phyloP scores from a whole-genome alignment of 2,113 vertebrate genomes.

The Hemiscyllium ocellatum region DNA sequence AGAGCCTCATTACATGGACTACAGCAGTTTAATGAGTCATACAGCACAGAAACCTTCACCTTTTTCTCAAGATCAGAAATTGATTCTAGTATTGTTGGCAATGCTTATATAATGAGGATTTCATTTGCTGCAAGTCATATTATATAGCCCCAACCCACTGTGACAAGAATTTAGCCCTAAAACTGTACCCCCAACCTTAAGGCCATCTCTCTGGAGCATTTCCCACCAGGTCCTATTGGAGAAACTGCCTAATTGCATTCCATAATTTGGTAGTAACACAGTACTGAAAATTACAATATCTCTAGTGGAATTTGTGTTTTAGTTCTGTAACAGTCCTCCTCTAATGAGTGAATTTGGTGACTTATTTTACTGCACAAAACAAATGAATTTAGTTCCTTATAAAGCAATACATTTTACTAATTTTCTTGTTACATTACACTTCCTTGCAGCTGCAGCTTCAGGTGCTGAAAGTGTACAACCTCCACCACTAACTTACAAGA shows the following conservation, averaged over 20 bases:
- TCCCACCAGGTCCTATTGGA: background rate
- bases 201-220: background rate
- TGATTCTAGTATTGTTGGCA: background rate
- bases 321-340: background rate
- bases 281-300: background rate
- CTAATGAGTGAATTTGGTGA: background rate
- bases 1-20: background rate
- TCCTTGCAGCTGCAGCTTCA: constrained; percentile 75
- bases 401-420: background rate
- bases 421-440: background rate
- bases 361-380: background rate
- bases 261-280: background rate
- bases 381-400: background rate
- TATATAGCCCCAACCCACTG: background rate
- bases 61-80: background rate
- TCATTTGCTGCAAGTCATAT: background rate
- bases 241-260: background rate
- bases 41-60: background rate
- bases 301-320: background rate
- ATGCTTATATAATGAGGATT: background rate
- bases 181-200: background rate
- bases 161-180: background rate
- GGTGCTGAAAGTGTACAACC: constrained; percentile 89
- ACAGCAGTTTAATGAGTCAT: background rate
- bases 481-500: constrained; percentile 93